Base-by-base conservation (phyloP, 2,797 vertebrate species). In the Enteromius treurensis region DNA sequence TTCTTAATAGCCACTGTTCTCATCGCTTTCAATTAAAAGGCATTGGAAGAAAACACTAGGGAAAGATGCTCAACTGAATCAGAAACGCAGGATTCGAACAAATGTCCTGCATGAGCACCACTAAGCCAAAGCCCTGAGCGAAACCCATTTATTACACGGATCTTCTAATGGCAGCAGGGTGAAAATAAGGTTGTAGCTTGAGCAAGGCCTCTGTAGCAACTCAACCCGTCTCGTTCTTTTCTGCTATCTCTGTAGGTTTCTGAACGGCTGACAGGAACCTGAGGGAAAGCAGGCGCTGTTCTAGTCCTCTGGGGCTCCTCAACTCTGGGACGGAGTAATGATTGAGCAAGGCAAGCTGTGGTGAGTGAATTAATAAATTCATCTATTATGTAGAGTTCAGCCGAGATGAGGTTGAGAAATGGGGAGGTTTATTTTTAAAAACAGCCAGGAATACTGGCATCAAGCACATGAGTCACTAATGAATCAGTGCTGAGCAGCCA, bases 381-480 rank as follows among this genome's bases (percentile, higher is more conserved):
- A 53, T 64, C 77, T 80, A 60, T 62, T 32, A 77, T 32, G 60
- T 15, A 47, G 51, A 32, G 68, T 51, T 82, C 69, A 55, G 58
- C 4, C 4, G 5, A 77, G 64, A 68, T 40, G 10, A 49, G 26
- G 53, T 65, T 80, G 53, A 83, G 74, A 83, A 79, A 86, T 34
- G 42, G 45, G 58, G 26, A 68, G 51, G 15, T 81, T 75, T 47
- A 80, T 91, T 93, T 75, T 92, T 91, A 91, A 92, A 89, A 91
- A 90, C 91, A 91, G 90, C 88, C 92, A 89, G 90, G 91, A 92
- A 93, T 92, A 92, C 76, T 62, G 80, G 55, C 86, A 85, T 86
- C 84, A 88, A 88, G 89, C 88, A 84, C 87, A 89, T 92, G 92
- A 93, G 90, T 94, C 91, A 92, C 49, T 85, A 79, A 81, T 85